phyloP scores from a whole-genome alignment of 1,140 invertebrate genomes.

The Gryon sp. region DNA sequence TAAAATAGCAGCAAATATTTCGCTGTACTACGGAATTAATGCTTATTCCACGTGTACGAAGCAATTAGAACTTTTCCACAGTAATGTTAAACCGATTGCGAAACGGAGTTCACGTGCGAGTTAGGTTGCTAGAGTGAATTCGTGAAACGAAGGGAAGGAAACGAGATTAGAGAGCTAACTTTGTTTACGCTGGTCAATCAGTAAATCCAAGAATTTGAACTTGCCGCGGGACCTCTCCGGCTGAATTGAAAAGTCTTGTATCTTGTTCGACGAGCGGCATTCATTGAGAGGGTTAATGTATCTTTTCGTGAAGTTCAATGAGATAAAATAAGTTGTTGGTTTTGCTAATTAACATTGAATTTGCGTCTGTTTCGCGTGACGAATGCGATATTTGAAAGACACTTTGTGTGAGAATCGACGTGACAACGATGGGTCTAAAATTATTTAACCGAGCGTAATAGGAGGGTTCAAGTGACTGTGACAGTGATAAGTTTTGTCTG shows the following conservation, averaged over 20 bases:
- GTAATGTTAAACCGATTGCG: constrained; percentile 74
- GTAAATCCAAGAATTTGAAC: constrained; percentile 70
- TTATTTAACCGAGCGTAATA: constrained; percentile 46
- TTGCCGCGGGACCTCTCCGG: constrained; percentile 59
- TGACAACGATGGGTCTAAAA: not conserved
- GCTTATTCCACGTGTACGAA: constrained; percentile 69
- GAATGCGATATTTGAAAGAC: constrained; percentile 17
- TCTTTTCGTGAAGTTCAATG: constrained; percentile 25
- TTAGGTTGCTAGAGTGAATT: constrained; percentile 67
- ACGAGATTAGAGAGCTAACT: constrained; percentile 76
- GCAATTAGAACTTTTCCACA: constrained; percentile 75
- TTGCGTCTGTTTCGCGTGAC: constrained; percentile 18
- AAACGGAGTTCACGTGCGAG: constrained; percentile 59
- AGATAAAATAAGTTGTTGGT: constrained; percentile 26
- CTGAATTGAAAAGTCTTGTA: constrained; percentile 37
- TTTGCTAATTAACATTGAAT: constrained; percentile 21
- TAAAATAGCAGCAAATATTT: constrained; percentile 53
- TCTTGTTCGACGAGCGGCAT: constrained; percentile 41
- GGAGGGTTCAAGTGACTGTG: constrained; percentile 32
- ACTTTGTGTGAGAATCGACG: not conserved
- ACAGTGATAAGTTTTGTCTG: constrained; percentile 55
- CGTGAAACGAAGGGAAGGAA: constrained; percentile 69
- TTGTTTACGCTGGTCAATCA: constrained; percentile 74
- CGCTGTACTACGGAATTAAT: constrained; percentile 62
- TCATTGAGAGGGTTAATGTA: constrained; percentile 15